These are phyloP conservation scores for Apteryx mantelli DNA, from an alignment of 2,113 vertebrate genomes.

Conservation along the genomic window DNA sequence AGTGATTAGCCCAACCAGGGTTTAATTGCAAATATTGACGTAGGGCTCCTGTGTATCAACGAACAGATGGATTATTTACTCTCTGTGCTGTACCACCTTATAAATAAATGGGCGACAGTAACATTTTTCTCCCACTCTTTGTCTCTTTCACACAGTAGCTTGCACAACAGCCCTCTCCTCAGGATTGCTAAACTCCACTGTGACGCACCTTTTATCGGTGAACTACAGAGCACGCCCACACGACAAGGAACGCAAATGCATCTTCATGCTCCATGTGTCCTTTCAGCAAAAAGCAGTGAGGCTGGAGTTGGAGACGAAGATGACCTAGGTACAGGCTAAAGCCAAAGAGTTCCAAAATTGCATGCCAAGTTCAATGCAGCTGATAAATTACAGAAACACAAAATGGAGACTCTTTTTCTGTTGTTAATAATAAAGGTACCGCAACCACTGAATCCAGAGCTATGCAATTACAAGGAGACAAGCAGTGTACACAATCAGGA, in stretches of 20 bases:
- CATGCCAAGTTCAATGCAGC: neutral
- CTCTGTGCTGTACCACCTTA: neutral
- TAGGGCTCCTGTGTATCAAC: neutral
- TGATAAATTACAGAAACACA: neutral
- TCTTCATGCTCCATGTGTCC: neutral
- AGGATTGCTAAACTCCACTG: neutral
- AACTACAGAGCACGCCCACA: neutral
- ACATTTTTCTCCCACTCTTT: neutral
- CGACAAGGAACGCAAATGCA: neutral
- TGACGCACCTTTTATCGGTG: neutral
- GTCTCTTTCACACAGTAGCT: neutral
- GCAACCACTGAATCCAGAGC: neutral
- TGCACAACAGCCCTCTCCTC: neutral
- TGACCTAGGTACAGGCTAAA: neutral
- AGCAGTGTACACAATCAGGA: conserved; percentile 50
- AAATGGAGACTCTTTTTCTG: neutral
- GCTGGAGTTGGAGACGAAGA: neutral
- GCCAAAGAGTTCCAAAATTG: neutral
- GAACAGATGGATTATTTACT: neutral
- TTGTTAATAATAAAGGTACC: conserved; percentile 54
- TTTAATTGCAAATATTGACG: neutral
- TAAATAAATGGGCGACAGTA: neutral
- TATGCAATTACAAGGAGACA: conserved; percentile 48
- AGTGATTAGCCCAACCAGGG: neutral
- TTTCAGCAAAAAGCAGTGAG: neutral